phyloP scores from a whole-genome alignment of 2,113 vertebrate species.

The Pelecanoides urinatrix region DNA sequence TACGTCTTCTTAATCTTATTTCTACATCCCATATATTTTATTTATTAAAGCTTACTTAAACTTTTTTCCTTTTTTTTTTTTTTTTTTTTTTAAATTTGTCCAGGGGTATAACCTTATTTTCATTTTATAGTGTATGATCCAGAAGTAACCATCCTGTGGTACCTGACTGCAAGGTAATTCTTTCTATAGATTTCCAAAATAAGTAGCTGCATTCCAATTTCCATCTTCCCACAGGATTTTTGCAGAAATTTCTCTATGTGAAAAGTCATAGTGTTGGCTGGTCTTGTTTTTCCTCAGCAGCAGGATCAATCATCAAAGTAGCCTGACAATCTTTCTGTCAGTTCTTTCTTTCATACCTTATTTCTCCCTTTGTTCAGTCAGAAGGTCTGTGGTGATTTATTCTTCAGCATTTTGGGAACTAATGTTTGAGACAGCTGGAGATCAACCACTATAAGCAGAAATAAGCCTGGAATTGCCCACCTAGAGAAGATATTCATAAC shows the following conservation, averaged over 20 bases:
- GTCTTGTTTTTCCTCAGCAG: neutral
- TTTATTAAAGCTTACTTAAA: neutral
- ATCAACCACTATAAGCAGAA: neutral
- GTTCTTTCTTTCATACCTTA: neutral
- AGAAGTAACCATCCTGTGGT: neutral
- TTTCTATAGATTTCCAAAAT: neutral
- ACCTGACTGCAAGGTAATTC: neutral
- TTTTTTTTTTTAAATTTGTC: neutral
- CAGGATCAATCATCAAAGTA: neutral
- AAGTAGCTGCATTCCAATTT: neutral
- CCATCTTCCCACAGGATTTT: neutral
- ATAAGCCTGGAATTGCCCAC: neutral
- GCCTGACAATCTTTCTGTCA: neutral
- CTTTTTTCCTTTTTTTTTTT: neutral
- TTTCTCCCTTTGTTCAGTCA: neutral
- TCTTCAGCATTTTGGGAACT: neutral
- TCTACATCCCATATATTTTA: neutral
- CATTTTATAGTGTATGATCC: neutral
- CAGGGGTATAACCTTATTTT: neutral
- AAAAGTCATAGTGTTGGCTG: neutral
- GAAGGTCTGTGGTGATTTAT: neutral
- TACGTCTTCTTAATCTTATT: neutral
- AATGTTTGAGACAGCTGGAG: neutral
- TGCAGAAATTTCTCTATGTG: neutral
- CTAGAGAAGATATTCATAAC: neutral